phyloP scores from a whole-genome alignment of 1,140 invertebrate species.

The Orussus abietinus region DNA sequence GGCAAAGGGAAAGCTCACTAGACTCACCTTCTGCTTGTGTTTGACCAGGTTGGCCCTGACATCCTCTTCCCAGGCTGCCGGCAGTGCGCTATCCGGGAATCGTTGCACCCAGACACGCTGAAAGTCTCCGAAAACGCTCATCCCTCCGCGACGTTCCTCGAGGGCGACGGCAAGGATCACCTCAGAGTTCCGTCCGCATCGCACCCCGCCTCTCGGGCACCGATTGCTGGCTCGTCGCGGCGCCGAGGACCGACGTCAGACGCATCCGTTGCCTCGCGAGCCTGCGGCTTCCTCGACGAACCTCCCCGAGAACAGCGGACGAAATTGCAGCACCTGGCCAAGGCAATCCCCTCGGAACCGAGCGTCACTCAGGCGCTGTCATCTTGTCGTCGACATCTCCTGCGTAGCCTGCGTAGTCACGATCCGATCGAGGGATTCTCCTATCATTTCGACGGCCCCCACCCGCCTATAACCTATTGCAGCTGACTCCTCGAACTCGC shows the following conservation, averaged over 20 bases:
- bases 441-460: constrained; percentile 19
- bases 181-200: not conserved
- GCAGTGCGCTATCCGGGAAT: constrained; percentile 82
- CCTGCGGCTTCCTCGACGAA: not conserved
- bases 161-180: not conserved
- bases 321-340: constrained; percentile 2
- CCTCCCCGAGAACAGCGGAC: not conserved
- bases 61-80: constrained; percentile 87
- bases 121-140: constrained; percentile 87
- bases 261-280: not conserved
- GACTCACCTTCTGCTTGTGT: constrained; percentile 70
- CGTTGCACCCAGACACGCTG: constrained; percentile 82
- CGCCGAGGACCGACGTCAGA: not conserved
- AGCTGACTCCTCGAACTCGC: too few relatives aligned
- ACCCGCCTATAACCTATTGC: not conserved
- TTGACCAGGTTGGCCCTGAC: constrained; percentile 81
- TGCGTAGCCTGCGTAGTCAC: constrained; percentile 31
- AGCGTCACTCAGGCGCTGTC: constrained; percentile 28
- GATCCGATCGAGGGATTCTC: constrained; percentile 21
- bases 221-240: too few relatives aligned
- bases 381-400: constrained; percentile 32
- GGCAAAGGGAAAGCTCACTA: constrained; percentile 3
- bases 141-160: constrained; percentile 31
- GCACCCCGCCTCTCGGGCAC: not conserved
- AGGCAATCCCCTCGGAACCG: constrained; percentile 7